A percentile compares a stretch with the other conserved stretches of the same genome.
Evolutionary conservation across 2,113 vertebrate genomes (phyloP).

Genomic region (Xiphias gladius): DNA sequence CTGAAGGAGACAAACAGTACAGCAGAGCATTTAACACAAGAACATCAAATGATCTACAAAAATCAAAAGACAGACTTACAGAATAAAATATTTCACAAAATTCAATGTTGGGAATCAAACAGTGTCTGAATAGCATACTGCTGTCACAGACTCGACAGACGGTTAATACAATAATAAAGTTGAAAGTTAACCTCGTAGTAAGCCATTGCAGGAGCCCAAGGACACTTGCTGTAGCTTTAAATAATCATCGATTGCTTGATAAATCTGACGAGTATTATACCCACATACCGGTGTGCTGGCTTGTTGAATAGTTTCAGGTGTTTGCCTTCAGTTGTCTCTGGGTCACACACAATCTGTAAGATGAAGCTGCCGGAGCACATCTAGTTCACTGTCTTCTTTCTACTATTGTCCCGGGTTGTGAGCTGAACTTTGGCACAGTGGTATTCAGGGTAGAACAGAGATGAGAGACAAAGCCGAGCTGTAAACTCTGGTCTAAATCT

Average conservation of each 20-base stretch:
- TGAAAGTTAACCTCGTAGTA: conserved; percentile 62
- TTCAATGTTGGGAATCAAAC: background rate
- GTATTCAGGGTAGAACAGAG: conserved; percentile 43
- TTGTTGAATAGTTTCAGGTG: conserved; percentile 27
- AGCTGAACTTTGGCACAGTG: conserved; percentile 75
- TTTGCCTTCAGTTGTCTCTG: conserved; percentile 28
- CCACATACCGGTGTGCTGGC: conserved; percentile 39
- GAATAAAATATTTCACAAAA: background rate
- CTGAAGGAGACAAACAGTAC: background rate
- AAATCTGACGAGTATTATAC: conserved; percentile 47
- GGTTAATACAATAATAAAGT: conserved; percentile 22
- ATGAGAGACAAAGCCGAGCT: conserved; percentile 39
- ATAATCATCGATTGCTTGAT: conserved; percentile 42
- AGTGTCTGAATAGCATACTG: background rate
- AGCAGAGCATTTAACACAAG: background rate
- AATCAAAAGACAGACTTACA: background rate
- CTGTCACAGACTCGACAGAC: background rate
- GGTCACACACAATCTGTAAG: conserved; percentile 49
- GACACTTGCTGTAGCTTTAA: background rate
- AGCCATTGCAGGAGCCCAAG: conserved; percentile 29
- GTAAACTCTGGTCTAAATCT: conserved; percentile 45
- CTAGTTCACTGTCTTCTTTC: conserved; percentile 70
- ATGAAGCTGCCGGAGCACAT: conserved; percentile 48
- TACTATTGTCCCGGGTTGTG: conserved; percentile 64
- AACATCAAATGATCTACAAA: background rate